phyloP scores from a whole-genome alignment of 2,888 invertebrate genomes.

The Clusia tigrina region DNA sequence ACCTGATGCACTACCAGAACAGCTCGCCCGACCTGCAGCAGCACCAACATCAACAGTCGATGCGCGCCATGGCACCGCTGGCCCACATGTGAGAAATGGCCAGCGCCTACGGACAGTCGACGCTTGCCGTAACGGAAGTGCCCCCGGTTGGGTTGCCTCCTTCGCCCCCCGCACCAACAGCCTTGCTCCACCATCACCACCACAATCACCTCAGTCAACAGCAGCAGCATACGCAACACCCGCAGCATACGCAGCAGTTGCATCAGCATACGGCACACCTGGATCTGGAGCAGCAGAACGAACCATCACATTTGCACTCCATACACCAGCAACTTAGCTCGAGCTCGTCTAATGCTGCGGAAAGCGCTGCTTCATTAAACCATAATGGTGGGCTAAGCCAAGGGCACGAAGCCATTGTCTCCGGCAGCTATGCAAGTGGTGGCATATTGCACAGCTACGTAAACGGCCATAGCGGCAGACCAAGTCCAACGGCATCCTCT shows the following conservation, averaged over 20 bases:
- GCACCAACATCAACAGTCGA: constrained; percentile 62
- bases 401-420: constrained; percentile 23
- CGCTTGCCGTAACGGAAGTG: constrained; percentile 18
- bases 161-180: constrained; percentile 25
- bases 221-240: constrained; percentile 17
- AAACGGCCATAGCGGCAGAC: constrained; percentile 48
- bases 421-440: constrained; percentile 13
- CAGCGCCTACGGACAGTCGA: constrained; percentile 57
- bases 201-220: constrained; percentile 35
- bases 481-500: constrained; percentile 58
- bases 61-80: constrained; percentile 64
- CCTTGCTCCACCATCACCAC: constrained; percentile 39
- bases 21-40: constrained; percentile 63
- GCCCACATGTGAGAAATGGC: constrained; percentile 66
- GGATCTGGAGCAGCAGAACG: constrained; percentile 16
- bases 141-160: constrained; percentile 22
- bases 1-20: constrained; percentile 64
- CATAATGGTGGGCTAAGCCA: constrained; percentile 10
- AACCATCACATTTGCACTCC: constrained; percentile 10
- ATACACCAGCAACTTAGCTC: constrained; percentile 24
- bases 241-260: constrained; percentile 24
- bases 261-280: constrained; percentile 20
- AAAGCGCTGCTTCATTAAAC: constrained; percentile 14
- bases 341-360: not conserved
- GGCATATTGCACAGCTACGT: constrained; percentile 30